These are phyloP conservation scores for Biston betularia DNA, from an alignment of 2,888 invertebrate genomes.

Conservation along the genomic window DNA sequence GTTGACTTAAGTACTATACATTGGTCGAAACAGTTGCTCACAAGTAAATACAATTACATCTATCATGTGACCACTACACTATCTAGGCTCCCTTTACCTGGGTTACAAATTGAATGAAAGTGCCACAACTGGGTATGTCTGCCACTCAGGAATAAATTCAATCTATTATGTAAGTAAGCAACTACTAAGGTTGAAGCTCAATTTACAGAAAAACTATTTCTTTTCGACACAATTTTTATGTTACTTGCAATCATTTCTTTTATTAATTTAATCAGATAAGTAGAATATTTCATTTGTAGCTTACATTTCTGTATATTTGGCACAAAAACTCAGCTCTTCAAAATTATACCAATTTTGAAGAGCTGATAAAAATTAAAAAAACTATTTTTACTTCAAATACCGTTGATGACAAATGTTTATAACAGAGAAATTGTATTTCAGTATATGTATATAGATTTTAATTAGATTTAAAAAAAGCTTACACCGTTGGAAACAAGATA, in stretches of 20 bases:
- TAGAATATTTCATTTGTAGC: background rate
- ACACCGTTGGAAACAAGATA: too few species aligned
- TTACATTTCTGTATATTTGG: too few species aligned
- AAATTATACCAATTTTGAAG: too few species aligned
- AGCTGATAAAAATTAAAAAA: too few species aligned
- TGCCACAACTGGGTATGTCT: slow-evolving; percentile 20
- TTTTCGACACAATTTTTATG: background rate
- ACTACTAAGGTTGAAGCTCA: slow-evolving; percentile 12
- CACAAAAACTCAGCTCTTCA: too few species aligned
- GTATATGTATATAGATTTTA: too few species aligned
- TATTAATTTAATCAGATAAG: slow-evolving; percentile 4
- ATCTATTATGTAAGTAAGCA: slow-evolving; percentile 26
- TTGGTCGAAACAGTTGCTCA: slow-evolving; percentile 11
- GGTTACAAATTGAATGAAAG: slow-evolving; percentile 37
- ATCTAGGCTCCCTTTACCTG: slow-evolving; percentile 24
- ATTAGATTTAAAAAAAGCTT: too few species aligned
- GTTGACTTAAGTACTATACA: background rate
- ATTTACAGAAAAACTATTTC: slow-evolving; percentile 20
- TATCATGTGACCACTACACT: slow-evolving; percentile 17
- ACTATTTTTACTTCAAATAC: too few species aligned
- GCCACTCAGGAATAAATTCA: slow-evolving; percentile 31
- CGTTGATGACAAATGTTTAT: too few species aligned
- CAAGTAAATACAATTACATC: slow-evolving; percentile 23
- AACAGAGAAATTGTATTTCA: too few species aligned
- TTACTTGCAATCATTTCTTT: slow-evolving; percentile 6